Evolutionary conservation across 2,113 vertebrate species (phyloP).

Genomic region (Syrmaticus mikado): DNA sequence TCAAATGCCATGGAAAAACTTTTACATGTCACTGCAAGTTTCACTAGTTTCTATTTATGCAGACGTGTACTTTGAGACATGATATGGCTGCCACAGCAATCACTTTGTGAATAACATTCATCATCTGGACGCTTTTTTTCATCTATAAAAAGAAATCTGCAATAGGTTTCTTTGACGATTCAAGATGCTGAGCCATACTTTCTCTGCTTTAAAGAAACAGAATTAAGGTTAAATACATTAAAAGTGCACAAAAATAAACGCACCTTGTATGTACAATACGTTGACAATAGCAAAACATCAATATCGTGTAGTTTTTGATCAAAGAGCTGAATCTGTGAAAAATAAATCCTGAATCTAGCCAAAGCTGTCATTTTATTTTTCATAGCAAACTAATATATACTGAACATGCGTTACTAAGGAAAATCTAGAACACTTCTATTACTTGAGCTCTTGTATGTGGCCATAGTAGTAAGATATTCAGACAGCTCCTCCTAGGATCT

Average conservation of each 20-base stretch:
- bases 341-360: constrained; percentile 46
- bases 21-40: constrained; percentile 39
- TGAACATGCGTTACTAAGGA: constrained; percentile 64
- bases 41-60: constrained; percentile 53
- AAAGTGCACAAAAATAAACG: constrained; percentile 64
- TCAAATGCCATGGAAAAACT: constrained; percentile 9
- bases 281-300: constrained; percentile 41
- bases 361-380: constrained; percentile 71
- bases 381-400: constrained; percentile 65
- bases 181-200: constrained; percentile 53
- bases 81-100: constrained; percentile 51
- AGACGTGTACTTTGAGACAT: constrained; percentile 38
- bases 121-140: constrained; percentile 66
- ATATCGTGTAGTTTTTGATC: constrained; percentile 58
- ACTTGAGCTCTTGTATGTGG: constrained; percentile 1
- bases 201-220: constrained; percentile 57
- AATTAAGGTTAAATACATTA: constrained; percentile 73
- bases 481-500: constrained; percentile 48
- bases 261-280: constrained; percentile 10
- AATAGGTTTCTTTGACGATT: constrained; percentile 67
- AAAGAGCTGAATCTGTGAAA: constrained; percentile 56
- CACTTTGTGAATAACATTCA: constrained; percentile 39
- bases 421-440: constrained; percentile 67
- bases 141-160: constrained; percentile 44
- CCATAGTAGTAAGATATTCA: constrained; percentile 40